Percentiles rank a stretch among this genome's conserved stretches.
Evolutionary conservation across 2,888 invertebrate genomes (phyloP).

Genomic region (Harpagoxenus sublaevis): DNA sequence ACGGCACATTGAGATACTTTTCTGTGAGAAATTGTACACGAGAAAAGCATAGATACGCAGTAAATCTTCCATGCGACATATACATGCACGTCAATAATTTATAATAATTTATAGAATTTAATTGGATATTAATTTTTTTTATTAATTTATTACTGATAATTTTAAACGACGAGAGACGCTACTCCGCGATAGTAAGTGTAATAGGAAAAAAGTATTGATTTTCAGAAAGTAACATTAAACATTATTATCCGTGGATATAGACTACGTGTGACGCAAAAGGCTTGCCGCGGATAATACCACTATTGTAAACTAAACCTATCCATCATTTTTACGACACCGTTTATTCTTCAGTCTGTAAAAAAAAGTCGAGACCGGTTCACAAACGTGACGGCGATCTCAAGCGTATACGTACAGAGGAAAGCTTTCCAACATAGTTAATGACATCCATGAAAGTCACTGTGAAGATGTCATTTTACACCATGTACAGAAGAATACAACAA

Average conservation of each 20-base stretch:
- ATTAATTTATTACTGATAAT: neutral
- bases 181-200: neutral
- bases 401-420: constrained; percentile 30
- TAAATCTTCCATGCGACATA: neutral
- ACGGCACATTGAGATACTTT: neutral
- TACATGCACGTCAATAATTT: neutral
- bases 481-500: constrained; percentile 22
- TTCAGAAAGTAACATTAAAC: constrained; percentile 33
- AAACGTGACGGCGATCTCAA: constrained; percentile 49
- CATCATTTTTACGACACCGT: constrained; percentile 48
- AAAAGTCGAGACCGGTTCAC: constrained; percentile 38
- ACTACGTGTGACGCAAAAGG: constrained; percentile 34
- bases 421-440: constrained; percentile 46
- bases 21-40: neutral
- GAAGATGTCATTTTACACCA: constrained; percentile 40
- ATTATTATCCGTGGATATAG: constrained; percentile 41
- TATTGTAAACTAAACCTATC: constrained; percentile 55
- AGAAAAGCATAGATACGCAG: neutral
- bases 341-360: constrained; percentile 47
- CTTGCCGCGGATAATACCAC: constrained; percentile 43
- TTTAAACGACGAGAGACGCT: neutral
- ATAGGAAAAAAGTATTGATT: neutral
- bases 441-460: constrained; percentile 37
- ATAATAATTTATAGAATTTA: neutral
- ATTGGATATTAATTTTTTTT: neutral